These are phyloP conservation scores for Scolopax bukidnonensis DNA, from an alignment of 2,797 vertebrate genomes.

Conservation along the genomic window DNA sequence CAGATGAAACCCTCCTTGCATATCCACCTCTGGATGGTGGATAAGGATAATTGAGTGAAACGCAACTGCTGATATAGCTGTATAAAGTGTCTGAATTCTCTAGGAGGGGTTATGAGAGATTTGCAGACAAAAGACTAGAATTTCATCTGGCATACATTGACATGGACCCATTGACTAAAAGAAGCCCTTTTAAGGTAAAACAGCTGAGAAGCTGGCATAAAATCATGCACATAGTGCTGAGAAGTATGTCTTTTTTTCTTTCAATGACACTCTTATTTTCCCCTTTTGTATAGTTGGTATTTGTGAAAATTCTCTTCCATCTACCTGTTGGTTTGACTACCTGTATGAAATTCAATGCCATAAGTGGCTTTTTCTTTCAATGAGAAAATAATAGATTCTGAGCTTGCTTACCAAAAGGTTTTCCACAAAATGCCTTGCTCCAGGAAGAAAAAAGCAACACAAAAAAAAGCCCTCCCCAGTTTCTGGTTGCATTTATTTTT, in stretches of 20 bases:
- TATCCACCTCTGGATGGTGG: background rate
- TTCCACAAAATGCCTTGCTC: background rate
- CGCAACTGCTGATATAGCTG: background rate
- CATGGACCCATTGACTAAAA: background rate
- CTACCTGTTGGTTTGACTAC: background rate
- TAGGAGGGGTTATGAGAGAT: background rate
- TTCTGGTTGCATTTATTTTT: constrained; percentile 32
- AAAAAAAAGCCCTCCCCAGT: background rate
- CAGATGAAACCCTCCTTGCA: background rate
- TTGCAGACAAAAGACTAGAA: background rate
- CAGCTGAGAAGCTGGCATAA: background rate
- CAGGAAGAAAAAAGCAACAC: background rate
- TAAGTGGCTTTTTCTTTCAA: background rate
- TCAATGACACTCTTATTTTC: background rate
- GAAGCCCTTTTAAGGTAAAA: background rate
- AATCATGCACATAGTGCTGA: background rate
- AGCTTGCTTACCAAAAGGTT: background rate
- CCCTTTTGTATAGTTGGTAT: background rate
- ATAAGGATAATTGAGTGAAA: background rate
- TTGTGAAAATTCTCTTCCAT: background rate
- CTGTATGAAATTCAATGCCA: background rate
- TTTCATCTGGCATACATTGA: background rate
- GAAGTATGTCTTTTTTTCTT: background rate
- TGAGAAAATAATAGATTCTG: background rate
- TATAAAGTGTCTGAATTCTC: background rate